Evolutionary conservation across 2,797 vertebrate genomes (phyloP), one percentile per base, ranked within the genome.

Genomic region (Distichodus sexfasciatus): DNA sequence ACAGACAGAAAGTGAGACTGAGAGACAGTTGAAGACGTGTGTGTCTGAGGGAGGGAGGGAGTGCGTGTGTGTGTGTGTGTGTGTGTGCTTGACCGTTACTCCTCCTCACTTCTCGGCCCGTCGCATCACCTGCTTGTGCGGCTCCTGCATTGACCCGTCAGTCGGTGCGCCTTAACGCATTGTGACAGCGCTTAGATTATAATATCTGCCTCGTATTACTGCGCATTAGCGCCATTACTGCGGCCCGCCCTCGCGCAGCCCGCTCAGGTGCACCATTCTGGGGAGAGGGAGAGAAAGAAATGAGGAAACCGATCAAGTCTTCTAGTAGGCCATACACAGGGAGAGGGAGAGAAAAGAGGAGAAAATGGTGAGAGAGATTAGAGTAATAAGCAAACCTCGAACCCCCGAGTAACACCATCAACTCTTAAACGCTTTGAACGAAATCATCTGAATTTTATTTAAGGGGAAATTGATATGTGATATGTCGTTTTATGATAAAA

Each of bases 141-240:
- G n/a, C n/a, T n/a, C 69, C 83, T 79, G 85, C 90, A 92, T 92
- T 92, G 90, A 92, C 89, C 91, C 86, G 79, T 92, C 91, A 92
- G 89, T 90, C 87, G 90, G 86, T 75, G 43, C 9, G 82, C 8
- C 70, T 90, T 92, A 92, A 92, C 91, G 83, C 87, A 78, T 88
- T 91, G 88, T 92, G 91, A 92, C 91, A 92, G 90, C 89, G 84
- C 86, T 87, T 88, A 91, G 90, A 91, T 91, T 91, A 91, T 92
- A 91, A 92, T 92, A 91, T 91, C 91, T 91, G 91, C 84, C 87
- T 85, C 86, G 75, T 84, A 92, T 92, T 92, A 92, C 89, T 80
- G 69, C 71, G 86, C 88, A 92, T 92, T 92, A 92, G 85, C 78
- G 83, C 81, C 83, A 89, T 91, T 92, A 91, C 86, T 8, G 81